These are phyloP conservation scores for Watsonalla binaria DNA, from an alignment of 2,888 invertebrate genomes.

Conservation along the genomic window DNA sequence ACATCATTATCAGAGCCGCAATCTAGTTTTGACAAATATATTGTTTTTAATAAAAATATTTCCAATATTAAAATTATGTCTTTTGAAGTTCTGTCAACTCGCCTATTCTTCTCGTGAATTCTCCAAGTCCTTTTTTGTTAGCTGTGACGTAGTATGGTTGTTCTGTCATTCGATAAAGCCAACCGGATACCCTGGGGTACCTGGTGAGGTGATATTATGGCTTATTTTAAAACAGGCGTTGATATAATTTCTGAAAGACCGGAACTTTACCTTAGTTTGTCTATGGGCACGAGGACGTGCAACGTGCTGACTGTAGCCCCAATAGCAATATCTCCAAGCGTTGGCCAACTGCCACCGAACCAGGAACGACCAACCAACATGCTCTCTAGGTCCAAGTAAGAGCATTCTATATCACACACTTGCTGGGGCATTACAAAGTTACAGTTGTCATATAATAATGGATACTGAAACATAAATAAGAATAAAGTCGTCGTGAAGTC, in stretches of 20 bases:
- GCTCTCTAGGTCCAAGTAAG: slow-evolving; percentile 45
- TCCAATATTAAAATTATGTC: slow-evolving; percentile 18
- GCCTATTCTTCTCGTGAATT: slow-evolving; percentile 59
- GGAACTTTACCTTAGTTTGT: slow-evolving; percentile 33
- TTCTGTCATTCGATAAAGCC: slow-evolving; percentile 48
- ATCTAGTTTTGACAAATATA: slow-evolving; percentile 45
- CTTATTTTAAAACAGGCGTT: background rate
- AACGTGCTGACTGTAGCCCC: slow-evolving; percentile 52
- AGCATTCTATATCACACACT: slow-evolving; percentile 39
- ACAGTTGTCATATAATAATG: slow-evolving; percentile 51
- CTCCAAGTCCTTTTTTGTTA: slow-evolving; percentile 51
- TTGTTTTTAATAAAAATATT: slow-evolving; percentile 19
- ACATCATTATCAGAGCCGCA: slow-evolving; percentile 28
- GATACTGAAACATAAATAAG: slow-evolving; percentile 36
- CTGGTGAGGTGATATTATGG: slow-evolving; percentile 23
- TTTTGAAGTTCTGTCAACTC: slow-evolving; percentile 43
- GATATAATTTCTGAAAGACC: background rate
- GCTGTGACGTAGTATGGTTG: slow-evolving; percentile 48
- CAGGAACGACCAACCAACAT: slow-evolving; percentile 38
- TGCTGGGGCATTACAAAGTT: slow-evolving; percentile 49
- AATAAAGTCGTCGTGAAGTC: background rate
- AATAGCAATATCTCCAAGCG: slow-evolving; percentile 47
- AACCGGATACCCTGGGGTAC: slow-evolving; percentile 42
- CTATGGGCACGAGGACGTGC: slow-evolving; percentile 47
- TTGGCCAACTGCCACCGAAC: slow-evolving; percentile 43